Percentiles rank a stretch among this genome's conserved stretches.
These are phyloP conservation scores for Balanococcus diminutus DNA, from an alignment of 2,888 invertebrate genomes.

Conservation along the genomic window DNA sequence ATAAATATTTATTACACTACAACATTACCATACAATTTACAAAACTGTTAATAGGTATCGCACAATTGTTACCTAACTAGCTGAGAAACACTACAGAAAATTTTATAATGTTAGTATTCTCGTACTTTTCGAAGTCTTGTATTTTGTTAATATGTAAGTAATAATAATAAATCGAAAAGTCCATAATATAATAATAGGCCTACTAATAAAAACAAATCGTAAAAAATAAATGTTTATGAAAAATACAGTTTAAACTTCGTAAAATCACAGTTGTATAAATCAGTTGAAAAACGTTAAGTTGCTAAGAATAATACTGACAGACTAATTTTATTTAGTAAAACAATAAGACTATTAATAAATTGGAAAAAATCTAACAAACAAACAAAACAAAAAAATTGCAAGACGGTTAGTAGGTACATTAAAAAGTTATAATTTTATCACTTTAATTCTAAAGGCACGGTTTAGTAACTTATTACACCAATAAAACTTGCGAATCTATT, in stretches of 20 bases:
- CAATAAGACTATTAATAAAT: background rate
- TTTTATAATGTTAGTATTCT: background rate
- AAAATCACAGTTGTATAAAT: slow-evolving; percentile 24
- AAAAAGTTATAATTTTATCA: background rate
- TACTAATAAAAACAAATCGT: background rate
- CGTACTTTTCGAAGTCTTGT: background rate
- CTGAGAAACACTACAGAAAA: background rate
- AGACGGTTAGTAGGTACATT: background rate
- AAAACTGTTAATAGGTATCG: slow-evolving; percentile 8
- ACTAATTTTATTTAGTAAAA: background rate
- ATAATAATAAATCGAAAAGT: too few relatives aligned
- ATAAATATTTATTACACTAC: too few relatives aligned
- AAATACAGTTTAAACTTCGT: slow-evolving; percentile 1
- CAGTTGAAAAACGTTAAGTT: background rate
- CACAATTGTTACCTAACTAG: background rate
- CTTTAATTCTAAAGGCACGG: background rate
- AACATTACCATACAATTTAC: background rate
- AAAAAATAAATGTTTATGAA: background rate
- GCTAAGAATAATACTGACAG: slow-evolving; percentile 4
- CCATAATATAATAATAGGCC: too few relatives aligned
- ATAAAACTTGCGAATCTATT: background rate
- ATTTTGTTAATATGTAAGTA: background rate
- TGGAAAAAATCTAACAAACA: background rate
- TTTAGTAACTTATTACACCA: background rate
- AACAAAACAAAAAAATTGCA: background rate